phyloP scores from a whole-genome alignment of 2,113 vertebrate species.

The Cygnus atratus region DNA sequence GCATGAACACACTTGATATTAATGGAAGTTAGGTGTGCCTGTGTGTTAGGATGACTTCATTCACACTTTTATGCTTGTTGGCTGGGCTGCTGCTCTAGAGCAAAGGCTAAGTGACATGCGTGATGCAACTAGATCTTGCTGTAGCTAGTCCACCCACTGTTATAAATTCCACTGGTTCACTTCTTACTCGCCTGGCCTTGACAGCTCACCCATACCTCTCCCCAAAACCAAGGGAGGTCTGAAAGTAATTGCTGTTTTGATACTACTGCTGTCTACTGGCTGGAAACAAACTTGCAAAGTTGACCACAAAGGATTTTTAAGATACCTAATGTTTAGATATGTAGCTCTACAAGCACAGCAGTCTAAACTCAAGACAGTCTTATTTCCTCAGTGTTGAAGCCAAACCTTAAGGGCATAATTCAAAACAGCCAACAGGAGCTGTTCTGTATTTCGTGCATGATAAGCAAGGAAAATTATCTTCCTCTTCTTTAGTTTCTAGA shows the following conservation, averaged over 20 bases:
- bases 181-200: background rate
- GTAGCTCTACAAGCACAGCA: background rate
- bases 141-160: background rate
- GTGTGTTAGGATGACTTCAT: background rate
- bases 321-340: slow-evolving; percentile 27
- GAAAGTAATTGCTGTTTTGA: slow-evolving; percentile 9
- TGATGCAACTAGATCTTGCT: slow-evolving; percentile 19
- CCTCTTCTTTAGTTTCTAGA: background rate
- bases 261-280: background rate
- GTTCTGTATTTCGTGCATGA: slow-evolving; percentile 25
- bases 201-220: background rate
- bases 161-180: background rate
- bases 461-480: slow-evolving; percentile 1
- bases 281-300: slow-evolving; percentile 1
- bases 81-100: background rate
- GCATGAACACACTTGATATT: background rate
- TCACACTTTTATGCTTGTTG: background rate
- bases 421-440: background rate
- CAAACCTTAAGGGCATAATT: slow-evolving; percentile 40
- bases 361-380: background rate
- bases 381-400: slow-evolving; percentile 39
- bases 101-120: background rate
- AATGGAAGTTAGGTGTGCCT: slow-evolving; percentile 22
- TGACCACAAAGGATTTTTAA: slow-evolving; percentile 25
- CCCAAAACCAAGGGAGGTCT: background rate